Evolutionary conservation across 2,113 vertebrate genomes (phyloP).

Genomic region (Pantherophis guttatus): DNA sequence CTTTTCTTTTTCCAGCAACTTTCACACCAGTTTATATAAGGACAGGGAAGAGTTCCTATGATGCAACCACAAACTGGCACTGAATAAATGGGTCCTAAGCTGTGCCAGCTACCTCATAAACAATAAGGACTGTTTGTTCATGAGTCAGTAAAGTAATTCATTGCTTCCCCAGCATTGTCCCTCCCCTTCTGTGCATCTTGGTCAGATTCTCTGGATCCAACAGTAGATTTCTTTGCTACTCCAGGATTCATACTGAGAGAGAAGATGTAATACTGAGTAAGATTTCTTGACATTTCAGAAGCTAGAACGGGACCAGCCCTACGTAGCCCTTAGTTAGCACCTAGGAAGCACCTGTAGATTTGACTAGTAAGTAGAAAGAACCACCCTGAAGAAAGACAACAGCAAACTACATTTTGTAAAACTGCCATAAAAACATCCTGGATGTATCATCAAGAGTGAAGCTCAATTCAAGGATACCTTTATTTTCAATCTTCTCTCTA

Average conservation of each 20-base stretch:
- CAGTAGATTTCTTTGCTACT: neutral
- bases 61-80: neutral
- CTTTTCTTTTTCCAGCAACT: neutral
- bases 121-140: constrained; percentile 57
- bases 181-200: neutral
- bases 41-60: neutral
- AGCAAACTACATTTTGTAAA: neutral
- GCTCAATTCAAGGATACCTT: neutral
- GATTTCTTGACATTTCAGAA: neutral
- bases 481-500: neutral
- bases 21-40: accelerated
- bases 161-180: neutral
- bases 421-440: neutral
- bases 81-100: constrained; percentile 49
- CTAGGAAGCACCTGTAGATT: neutral
- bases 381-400: neutral
- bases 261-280: neutral
- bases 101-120: constrained; percentile 48
- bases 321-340: neutral
- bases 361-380: neutral
- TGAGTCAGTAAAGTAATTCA: constrained; percentile 7
- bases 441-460: neutral
- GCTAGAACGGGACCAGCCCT: neutral
- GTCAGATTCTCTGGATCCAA: neutral
- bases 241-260: neutral